Conservation (phyloP, 2,113 vertebrate genomes). For the Prionailurus viverrinus region DNA sequence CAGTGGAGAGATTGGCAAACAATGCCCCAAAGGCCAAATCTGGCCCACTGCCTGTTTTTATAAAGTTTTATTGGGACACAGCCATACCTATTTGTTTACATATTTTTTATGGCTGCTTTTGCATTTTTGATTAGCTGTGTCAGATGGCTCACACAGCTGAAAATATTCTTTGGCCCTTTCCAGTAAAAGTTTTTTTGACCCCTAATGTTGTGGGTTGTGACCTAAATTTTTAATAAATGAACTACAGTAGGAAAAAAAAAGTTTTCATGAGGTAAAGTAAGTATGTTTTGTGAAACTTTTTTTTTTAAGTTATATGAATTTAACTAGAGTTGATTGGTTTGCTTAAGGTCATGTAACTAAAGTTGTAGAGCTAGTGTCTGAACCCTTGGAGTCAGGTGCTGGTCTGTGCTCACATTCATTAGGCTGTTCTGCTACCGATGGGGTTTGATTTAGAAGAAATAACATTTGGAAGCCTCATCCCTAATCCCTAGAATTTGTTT, state of each 20-base stretch:
- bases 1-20: neutral
- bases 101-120: neutral
- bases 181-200: neutral
- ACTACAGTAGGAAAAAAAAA: neutral
- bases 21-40: neutral
- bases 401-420: neutral
- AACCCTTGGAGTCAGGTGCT: neutral
- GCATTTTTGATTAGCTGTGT: neutral
- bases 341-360: neutral
- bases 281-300: neutral
- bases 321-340: neutral
- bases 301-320: neutral
- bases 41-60: neutral
- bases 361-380: neutral
- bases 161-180: neutral
- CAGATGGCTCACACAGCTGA: neutral
- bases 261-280: neutral
- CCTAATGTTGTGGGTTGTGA: neutral
- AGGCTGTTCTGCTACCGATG: neutral
- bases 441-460: neutral
- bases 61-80: conserved; percentile 31
- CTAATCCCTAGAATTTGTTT: neutral
- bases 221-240: neutral
- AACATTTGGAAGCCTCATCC: neutral
- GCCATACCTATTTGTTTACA: neutral